Evolutionary conservation across 2,888 invertebrate species (phyloP).

Genomic region (Cephalotes varians): DNA sequence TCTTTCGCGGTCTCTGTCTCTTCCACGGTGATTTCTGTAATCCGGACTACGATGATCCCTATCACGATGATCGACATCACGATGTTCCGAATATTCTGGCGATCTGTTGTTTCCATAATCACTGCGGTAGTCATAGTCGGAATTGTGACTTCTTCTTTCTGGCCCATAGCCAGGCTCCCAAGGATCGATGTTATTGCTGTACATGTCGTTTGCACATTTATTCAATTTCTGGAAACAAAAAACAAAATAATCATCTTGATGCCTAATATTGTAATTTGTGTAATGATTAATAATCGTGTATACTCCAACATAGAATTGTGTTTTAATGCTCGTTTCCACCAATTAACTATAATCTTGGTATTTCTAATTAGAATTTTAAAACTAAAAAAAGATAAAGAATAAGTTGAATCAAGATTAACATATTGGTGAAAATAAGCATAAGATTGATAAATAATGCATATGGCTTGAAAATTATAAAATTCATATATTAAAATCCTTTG

Average conservation of each 20-base stretch:
- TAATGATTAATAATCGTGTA: neutral
- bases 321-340: neutral
- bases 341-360: too few relatives aligned
- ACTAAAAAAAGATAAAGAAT: too few relatives aligned
- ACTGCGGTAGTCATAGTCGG: slow-evolving; percentile 80
- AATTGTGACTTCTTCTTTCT: slow-evolving; percentile 76
- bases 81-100: slow-evolving; percentile 81
- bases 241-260: neutral
- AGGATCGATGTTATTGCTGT: slow-evolving; percentile 82
- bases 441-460: too few relatives aligned
- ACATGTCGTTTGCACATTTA: slow-evolving; percentile 77
- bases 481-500: too few relatives aligned
- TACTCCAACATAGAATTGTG: neutral
- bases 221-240: slow-evolving; percentile 60
- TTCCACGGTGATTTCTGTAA: slow-evolving; percentile 81
- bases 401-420: too few relatives aligned
- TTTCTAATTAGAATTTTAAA: too few relatives aligned
- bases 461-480: too few relatives aligned
- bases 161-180: slow-evolving; percentile 85
- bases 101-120: slow-evolving; percentile 81
- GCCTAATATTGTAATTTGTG: too few relatives aligned
- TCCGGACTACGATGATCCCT: slow-evolving; percentile 81
- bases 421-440: too few relatives aligned
- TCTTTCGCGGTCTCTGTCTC: slow-evolving; percentile 82
- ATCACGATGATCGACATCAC: slow-evolving; percentile 79